Percentiles rank a stretch among this genome's conserved stretches.
Conservation (phyloP, 92 coral and sea anemone genomes). For the Heteractis magnifica region DNA sequence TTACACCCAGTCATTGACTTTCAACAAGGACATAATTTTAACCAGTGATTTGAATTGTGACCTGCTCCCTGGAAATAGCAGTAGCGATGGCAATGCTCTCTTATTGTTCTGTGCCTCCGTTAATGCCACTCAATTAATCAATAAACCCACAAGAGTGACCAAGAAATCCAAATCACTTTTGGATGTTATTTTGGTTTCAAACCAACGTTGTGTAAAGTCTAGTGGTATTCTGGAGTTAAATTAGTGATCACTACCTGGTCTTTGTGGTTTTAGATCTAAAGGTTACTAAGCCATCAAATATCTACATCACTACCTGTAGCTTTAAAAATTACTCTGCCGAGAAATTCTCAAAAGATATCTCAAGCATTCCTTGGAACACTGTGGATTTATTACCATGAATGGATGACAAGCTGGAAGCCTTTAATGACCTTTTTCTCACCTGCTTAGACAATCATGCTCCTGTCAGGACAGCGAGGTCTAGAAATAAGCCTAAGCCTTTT, state of each 20-base stretch:
- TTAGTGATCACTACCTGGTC: slow-evolving; percentile 57
- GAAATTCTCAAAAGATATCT: slow-evolving; percentile 21
- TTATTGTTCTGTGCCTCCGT: neutral
- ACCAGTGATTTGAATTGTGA: slow-evolving; percentile 44
- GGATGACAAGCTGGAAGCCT: slow-evolving; percentile 41
- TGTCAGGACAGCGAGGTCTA: neutral
- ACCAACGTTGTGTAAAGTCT: neutral
- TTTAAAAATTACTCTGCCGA: slow-evolving; percentile 31
- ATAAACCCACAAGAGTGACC: neutral
- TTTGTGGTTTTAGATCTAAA: slow-evolving; percentile 36
- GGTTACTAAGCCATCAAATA: slow-evolving; percentile 30
- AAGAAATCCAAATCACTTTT: neutral
- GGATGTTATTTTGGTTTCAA: slow-evolving; percentile 24
- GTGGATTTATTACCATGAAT: slow-evolving; percentile 39
- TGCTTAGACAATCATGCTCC: neutral
- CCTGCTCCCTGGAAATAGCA: slow-evolving; percentile 6
- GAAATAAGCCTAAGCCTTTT: too few relatives aligned
- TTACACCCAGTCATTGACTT: slow-evolving; percentile 24
- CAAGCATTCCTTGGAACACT: slow-evolving; percentile 45
- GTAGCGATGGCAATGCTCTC: neutral
- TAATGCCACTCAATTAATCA: neutral
- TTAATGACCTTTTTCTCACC: slow-evolving; percentile 16
- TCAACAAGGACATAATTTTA: slow-evolving; percentile 34
- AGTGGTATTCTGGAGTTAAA: slow-evolving; percentile 32
- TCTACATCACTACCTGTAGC: slow-evolving; percentile 37